Evolutionary conservation across 2,797 vertebrate genomes (phyloP).

Genomic region (Galagoides demidoff): DNA sequence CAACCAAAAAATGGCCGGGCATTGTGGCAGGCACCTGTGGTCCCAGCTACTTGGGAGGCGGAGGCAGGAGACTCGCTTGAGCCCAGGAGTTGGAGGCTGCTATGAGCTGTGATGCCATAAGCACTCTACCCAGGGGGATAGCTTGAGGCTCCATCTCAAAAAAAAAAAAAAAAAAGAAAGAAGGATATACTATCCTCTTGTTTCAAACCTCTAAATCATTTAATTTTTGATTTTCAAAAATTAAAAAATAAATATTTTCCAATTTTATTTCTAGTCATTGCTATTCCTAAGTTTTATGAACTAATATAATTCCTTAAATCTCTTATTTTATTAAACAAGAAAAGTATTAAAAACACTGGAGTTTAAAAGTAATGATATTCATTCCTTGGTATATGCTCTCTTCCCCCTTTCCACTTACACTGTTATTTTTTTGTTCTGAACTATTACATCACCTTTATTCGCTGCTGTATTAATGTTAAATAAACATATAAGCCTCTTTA

Average conservation of each 20-base stretch:
- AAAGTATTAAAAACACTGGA: background rate
- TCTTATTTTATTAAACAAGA: conserved; percentile 25
- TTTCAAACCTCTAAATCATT: conserved; percentile 31
- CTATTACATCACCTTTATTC: background rate
- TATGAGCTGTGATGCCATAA: no score
- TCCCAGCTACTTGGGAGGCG: no score
- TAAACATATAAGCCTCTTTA: background rate
- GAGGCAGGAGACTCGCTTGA: no score
- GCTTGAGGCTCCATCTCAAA: no score
- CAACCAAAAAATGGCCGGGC: no score
- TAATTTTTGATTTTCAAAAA: conserved; percentile 55
- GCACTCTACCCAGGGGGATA: no score
- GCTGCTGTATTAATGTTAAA: conserved; percentile 36
- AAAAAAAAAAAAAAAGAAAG: no score
- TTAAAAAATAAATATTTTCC: background rate
- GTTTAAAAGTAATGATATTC: conserved; percentile 36
- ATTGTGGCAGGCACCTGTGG: no score
- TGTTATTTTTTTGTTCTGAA: background rate
- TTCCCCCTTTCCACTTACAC: conserved; percentile 8
- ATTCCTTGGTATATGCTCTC: background rate
- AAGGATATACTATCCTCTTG: conserved; percentile 9
- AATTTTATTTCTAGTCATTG: conserved; percentile 14
- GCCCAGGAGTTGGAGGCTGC: no score
- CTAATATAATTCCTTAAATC: background rate
- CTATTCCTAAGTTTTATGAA: background rate